A percentile compares a stretch with the other conserved stretches of the same genome.
Conservation (phyloP, 2,797 vertebrate species). For the Anguilla pacifica region DNA sequence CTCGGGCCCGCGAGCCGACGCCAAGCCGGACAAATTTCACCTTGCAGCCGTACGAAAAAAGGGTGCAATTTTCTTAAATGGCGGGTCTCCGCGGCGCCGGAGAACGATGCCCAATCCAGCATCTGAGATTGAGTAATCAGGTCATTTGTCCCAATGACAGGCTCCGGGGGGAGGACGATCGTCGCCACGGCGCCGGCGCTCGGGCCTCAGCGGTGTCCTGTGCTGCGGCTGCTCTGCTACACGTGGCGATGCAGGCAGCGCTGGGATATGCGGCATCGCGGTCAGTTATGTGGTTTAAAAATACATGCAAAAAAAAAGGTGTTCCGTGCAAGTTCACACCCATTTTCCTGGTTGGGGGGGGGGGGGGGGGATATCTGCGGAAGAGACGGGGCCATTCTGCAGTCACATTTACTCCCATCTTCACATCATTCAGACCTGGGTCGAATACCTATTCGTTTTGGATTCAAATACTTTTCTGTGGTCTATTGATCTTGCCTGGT, state of each 20-base stretch:
- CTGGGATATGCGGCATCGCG: background rate
- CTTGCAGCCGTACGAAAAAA: constrained; percentile 26
- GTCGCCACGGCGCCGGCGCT: constrained; percentile 67
- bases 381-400: background rate
- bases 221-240: constrained; percentile 52
- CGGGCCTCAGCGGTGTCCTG: constrained; percentile 52
- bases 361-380: background rate
- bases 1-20: constrained; percentile 1
- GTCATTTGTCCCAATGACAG: constrained; percentile 79
- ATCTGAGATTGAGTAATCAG: constrained; percentile 62
- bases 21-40: constrained; percentile 30
- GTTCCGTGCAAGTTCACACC: background rate
- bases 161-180: constrained; percentile 64
- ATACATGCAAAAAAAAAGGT: background rate
- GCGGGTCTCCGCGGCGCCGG: constrained; percentile 26
- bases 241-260: background rate
- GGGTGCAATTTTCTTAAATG: constrained; percentile 52
- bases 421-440: background rate
- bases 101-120: constrained; percentile 42
- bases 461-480: no score
- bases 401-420: background rate
- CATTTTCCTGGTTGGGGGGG: background rate
- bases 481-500: no score
- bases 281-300: background rate
- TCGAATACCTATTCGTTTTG: no score